Conservation (phyloP, 2,888 invertebrate species). For the Polylopha cassiicola region DNA sequence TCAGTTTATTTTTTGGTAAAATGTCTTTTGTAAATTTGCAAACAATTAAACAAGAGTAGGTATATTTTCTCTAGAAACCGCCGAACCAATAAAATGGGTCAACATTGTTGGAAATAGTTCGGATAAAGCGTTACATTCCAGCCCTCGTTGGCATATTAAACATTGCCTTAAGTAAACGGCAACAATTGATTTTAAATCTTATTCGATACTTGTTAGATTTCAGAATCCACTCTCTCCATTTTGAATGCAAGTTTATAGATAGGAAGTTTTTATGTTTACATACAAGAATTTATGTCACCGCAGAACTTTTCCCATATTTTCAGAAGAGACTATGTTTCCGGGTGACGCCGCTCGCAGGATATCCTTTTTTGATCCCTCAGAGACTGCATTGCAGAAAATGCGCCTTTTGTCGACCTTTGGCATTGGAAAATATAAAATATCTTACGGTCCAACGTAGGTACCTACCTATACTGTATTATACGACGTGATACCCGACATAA, state of each 20-base stretch:
- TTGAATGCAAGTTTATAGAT: not conserved
- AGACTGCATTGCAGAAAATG: constrained; percentile 2
- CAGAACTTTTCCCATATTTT: constrained; percentile 15
- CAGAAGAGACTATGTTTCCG: constrained; percentile 6
- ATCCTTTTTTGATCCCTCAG: constrained; percentile 3
- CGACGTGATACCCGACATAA: too few relatives aligned
- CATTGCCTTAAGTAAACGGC: too few relatives aligned
- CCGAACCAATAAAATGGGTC: too few relatives aligned
- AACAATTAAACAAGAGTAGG: too few relatives aligned
- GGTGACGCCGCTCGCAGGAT: constrained; percentile 6
- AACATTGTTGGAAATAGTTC: too few relatives aligned
- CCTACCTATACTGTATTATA: too few relatives aligned
- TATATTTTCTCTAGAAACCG: too few relatives aligned
- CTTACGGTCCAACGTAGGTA: too few relatives aligned
- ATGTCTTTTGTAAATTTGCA: too few relatives aligned
- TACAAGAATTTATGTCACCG: constrained; percentile 17
- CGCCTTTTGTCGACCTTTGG: not conserved
- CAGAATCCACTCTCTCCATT: not conserved
- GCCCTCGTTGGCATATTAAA: too few relatives aligned
- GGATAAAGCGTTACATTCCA: too few relatives aligned
- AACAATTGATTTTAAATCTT: not conserved
- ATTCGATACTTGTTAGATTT: not conserved
- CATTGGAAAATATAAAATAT: constrained; percentile 6
- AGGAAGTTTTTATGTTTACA: constrained; percentile 17
- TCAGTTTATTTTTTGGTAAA: too few relatives aligned